Evolutionary conservation across 2,797 vertebrate genomes (phyloP).

Genomic region (Aphelocoma californica): DNA sequence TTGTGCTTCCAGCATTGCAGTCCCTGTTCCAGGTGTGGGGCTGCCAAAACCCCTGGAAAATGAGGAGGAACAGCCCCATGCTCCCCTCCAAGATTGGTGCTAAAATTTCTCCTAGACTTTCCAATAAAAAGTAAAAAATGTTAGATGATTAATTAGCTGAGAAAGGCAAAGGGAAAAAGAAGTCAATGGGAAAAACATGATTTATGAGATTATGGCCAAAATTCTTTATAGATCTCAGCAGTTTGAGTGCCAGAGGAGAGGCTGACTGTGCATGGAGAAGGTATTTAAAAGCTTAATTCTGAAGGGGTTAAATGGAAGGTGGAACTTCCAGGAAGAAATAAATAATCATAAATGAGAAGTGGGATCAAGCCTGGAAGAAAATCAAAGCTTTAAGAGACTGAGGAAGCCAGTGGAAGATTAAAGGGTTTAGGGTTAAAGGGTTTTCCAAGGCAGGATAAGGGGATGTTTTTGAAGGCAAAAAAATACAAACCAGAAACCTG

Average conservation of each 20-base stretch:
- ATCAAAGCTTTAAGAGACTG: not conserved
- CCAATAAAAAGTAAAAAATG: not conserved
- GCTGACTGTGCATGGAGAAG: not conserved
- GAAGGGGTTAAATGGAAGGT: not conserved
- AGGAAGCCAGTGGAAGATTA: not conserved
- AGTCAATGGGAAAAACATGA: fast-evolving
- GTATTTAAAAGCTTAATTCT: not conserved
- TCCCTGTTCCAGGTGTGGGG: not conserved
- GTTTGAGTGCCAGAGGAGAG: not conserved
- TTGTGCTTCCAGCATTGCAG: not conserved
- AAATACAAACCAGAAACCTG: not conserved
- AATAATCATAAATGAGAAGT: not conserved
- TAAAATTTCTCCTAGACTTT: not conserved
- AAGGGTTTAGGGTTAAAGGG: not conserved
- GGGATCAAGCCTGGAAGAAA: not conserved
- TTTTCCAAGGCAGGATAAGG: not conserved
- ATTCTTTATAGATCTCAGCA: too few species aligned
- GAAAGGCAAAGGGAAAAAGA: not conserved
- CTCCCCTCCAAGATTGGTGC: not conserved
- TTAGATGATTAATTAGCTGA: not conserved
- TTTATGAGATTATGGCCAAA: not conserved
- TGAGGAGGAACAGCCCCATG: not conserved
- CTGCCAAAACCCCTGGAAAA: not conserved
- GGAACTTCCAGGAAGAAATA: not conserved
- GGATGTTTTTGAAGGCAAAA: not conserved